Conservation (phyloP, 2,888 invertebrate species). For the Auanema sp. region DNA sequence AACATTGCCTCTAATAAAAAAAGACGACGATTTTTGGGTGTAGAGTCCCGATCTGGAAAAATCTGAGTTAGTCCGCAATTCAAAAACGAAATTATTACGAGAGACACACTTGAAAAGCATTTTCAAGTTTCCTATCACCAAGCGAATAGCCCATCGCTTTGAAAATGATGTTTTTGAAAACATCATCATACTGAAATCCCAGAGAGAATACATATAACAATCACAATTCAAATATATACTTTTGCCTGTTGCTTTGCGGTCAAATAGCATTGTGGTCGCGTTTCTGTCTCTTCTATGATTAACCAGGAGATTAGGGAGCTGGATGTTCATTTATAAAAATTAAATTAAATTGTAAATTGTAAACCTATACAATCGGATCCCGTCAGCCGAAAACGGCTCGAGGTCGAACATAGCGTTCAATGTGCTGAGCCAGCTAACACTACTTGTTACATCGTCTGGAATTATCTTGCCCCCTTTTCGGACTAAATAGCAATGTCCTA, state of each 20-base stretch:
- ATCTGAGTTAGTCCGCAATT: no score
- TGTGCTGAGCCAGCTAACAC: slow-evolving; percentile 24
- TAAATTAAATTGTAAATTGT: not conserved
- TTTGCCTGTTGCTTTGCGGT: not conserved
- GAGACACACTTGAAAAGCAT: slow-evolving; percentile 35
- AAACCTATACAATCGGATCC: slow-evolving; percentile 4
- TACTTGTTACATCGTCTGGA: slow-evolving; percentile 14
- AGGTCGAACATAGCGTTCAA: slow-evolving; percentile 28
- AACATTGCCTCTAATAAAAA: no score
- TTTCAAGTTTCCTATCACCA: slow-evolving; percentile 17
- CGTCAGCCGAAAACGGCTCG: slow-evolving; percentile 26
- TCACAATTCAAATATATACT: not conserved
- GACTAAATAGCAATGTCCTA: slow-evolving; percentile 34
- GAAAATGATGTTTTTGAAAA: slow-evolving; percentile 27
- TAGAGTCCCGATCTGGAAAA: no score
- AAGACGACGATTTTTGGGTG: no score
- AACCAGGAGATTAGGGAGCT: not conserved
- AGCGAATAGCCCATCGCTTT: slow-evolving; percentile 26
- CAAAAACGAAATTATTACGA: slow-evolving; percentile 9
- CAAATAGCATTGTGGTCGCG: not conserved
- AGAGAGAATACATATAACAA: not conserved
- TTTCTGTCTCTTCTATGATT: not conserved
- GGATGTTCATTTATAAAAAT: not conserved
- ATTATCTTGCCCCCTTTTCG: slow-evolving; percentile 21
- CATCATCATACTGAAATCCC: slow-evolving; percentile 21